A percentile compares a stretch with the other conserved stretches of the same genome.
These are phyloP conservation scores for Euzophera pinguis DNA, from an alignment of 2,888 invertebrate species.

Conservation along the genomic window DNA sequence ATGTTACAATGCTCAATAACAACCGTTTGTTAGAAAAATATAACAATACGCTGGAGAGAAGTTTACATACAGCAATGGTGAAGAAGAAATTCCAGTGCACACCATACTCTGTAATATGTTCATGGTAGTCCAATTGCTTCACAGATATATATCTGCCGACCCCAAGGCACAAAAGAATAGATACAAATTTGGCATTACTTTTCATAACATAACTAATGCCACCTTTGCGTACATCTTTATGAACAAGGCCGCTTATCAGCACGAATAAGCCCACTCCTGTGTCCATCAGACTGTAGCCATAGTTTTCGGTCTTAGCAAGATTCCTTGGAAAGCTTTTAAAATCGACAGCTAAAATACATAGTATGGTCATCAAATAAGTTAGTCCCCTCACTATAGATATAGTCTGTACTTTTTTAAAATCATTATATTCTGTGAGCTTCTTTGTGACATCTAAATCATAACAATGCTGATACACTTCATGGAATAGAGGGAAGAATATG, in stretches of 20 bases:
- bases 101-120: conserved; percentile 96
- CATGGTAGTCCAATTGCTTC: conserved; percentile 87
- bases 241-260: conserved; percentile 88
- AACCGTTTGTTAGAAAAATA: conserved; percentile 75
- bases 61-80: conserved; percentile 91
- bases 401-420: conserved; percentile 43
- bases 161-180: conserved; percentile 79
- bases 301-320: conserved; percentile 92
- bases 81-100: conserved; percentile 99
- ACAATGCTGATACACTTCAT: conserved; percentile 26
- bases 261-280: conserved; percentile 95
- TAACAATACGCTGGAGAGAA: conserved; percentile 83
- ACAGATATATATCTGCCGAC: conserved; percentile 80
- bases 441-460: conserved; percentile 21
- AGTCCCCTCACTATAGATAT: conserved; percentile 85
- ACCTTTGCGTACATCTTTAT: conserved; percentile 55
- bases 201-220: conserved; percentile 47
- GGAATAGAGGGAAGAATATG: conserved; percentile 35
- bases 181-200: conserved; percentile 54
- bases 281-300: conserved; percentile 96
- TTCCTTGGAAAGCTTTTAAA: conserved; percentile 91
- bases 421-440: conserved; percentile 31
- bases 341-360: conserved; percentile 96
- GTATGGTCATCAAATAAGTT: conserved; percentile 85
- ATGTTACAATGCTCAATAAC: conserved; percentile 73